Conservation (phyloP, 2,797 vertebrate species). For the Arnoldichthys spilopterus region DNA sequence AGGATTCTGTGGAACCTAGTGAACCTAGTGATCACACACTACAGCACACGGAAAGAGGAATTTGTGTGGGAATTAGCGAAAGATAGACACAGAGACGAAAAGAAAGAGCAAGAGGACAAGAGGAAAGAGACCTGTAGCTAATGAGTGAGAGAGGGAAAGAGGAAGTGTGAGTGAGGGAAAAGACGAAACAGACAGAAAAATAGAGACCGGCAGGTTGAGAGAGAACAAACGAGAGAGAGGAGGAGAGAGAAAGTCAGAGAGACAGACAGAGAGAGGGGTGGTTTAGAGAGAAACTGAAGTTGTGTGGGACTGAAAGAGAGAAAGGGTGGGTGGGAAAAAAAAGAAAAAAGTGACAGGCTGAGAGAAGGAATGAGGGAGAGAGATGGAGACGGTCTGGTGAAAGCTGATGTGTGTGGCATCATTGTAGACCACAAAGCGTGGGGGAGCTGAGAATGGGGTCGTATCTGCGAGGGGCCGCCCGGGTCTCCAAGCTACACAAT, state of each 20-base stretch:
- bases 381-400: constrained; percentile 73
- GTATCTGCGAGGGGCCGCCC: constrained; percentile 75
- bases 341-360: constrained; percentile 47
- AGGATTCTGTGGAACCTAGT: too few relatives aligned
- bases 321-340: not conserved
- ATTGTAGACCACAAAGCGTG: constrained; percentile 72
- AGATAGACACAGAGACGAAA: not conserved
- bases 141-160: constrained; percentile 29
- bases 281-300: not conserved
- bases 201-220: not conserved
- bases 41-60: not conserved
- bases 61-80: not conserved
- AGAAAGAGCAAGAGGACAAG: not conserved
- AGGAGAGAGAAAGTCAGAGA: not conserved
- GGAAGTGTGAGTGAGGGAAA: not conserved
- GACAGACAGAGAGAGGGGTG: not conserved
- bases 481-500: constrained; percentile 81
- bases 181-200: not conserved
- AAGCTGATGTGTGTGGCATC: constrained; percentile 76
- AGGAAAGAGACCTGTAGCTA: constrained; percentile 33
- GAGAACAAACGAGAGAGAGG: not conserved
- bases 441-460: constrained; percentile 72
- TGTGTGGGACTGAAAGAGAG: not conserved
- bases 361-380: constrained; percentile 41
- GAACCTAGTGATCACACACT: not conserved